phyloP scores from a whole-genome alignment of 2,113 vertebrate genomes.

The Beaufortia kweichowensis region DNA sequence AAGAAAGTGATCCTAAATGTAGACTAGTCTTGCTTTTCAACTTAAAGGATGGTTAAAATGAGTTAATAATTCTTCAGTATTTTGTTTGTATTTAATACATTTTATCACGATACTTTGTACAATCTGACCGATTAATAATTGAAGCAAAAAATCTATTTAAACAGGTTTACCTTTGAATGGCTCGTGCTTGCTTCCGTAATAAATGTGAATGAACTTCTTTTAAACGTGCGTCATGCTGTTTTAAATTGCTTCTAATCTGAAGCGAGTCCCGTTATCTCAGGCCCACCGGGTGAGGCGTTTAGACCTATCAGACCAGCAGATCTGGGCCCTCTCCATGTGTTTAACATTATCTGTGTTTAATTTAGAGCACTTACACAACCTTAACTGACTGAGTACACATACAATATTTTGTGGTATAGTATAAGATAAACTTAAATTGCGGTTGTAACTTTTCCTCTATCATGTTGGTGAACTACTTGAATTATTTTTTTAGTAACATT shows the following conservation, averaged over 20 bases:
- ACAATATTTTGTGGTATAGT: too few species aligned
- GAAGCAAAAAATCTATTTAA: neutral
- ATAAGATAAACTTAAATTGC: too few species aligned
- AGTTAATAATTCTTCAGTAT: neutral
- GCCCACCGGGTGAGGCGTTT: slow-evolving; percentile 4
- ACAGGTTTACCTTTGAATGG: slow-evolving; percentile 30
- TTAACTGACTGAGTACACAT: neutral
- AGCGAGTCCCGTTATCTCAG: slow-evolving; percentile 37
- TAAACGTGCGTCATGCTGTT: neutral
- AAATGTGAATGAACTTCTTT: neutral
- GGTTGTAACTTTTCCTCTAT: too few species aligned
- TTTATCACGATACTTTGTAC: too few species aligned
- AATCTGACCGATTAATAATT: too few species aligned
- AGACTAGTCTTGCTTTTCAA: too few species aligned
- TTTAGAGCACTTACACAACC: neutral
- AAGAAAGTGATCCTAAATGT: neutral
- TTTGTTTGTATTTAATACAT: too few species aligned
- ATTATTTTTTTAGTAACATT: too few species aligned
- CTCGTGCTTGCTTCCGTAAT: neutral
- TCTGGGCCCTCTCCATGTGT: neutral
- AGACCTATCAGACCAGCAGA: slow-evolving; percentile 28
- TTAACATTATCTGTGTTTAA: slow-evolving; percentile 36
- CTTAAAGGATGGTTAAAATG: neutral
- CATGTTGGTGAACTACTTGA: too few species aligned
- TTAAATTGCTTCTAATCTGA: neutral